These are phyloP conservation scores for Melanerpes formicivorus DNA, from an alignment of 2,113 vertebrate species.

Conservation along the genomic window DNA sequence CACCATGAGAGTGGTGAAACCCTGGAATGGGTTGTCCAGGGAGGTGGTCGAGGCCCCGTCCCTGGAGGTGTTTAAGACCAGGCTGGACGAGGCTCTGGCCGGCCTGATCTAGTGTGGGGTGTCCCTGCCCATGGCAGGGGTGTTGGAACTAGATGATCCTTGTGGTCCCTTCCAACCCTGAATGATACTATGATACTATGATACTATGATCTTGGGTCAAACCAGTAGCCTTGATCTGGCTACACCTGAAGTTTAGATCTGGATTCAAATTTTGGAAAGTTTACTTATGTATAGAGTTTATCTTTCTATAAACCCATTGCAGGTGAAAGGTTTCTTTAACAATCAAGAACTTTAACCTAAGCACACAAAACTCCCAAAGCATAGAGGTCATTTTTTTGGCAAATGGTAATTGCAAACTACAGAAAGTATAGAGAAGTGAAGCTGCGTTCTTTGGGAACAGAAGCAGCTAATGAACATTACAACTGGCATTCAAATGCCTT, in stretches of 20 bases:
- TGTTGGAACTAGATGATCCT: too few species aligned
- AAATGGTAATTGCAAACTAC: background rate
- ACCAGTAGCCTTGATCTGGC: background rate
- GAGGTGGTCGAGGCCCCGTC: too few species aligned
- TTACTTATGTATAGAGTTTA: background rate
- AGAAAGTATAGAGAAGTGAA: background rate
- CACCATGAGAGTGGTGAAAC: too few species aligned
- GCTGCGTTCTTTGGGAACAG: background rate
- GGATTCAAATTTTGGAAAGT: background rate
- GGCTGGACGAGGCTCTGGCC: too few species aligned
- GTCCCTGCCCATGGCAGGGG: too few species aligned
- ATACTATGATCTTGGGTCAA: background rate
- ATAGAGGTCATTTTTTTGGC: constrained; percentile 47
- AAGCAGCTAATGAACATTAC: background rate
- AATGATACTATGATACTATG: too few species aligned
- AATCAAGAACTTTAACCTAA: background rate
- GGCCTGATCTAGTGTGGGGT: too few species aligned
- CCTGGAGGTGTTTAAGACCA: too few species aligned
- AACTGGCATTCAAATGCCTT: constrained; percentile 30
- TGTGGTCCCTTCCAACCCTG: too few species aligned
- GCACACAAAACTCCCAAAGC: constrained; percentile 9
- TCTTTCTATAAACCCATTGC: background rate
- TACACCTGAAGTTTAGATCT: background rate
- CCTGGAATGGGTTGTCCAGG: too few species aligned
- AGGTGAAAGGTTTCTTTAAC: background rate